A percentile compares a stretch with the other conserved stretches of the same genome.
These are phyloP conservation scores for Copsychus sechellarum DNA, from an alignment of 2,113 vertebrate species.

Conservation along the genomic window DNA sequence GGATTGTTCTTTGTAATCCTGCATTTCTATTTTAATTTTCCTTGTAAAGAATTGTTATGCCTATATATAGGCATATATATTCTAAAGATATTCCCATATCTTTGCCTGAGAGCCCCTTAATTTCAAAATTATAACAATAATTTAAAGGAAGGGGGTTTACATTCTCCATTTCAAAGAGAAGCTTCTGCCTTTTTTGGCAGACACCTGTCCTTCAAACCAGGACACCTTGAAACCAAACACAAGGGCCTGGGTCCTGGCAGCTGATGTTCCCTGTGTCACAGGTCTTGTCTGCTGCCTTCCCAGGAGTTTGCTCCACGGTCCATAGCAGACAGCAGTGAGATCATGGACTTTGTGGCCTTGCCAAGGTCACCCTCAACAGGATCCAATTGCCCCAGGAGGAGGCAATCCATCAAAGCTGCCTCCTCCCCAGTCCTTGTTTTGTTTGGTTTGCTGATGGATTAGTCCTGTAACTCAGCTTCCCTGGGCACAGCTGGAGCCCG, in stretches of 20 bases:
- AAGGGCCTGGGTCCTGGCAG: neutral
- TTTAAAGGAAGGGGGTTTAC: too few species aligned
- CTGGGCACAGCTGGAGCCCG: neutral
- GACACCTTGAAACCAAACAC: neutral
- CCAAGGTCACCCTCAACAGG: neutral
- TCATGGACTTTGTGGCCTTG: neutral
- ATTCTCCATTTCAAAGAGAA: too few species aligned
- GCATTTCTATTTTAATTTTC: too few species aligned
- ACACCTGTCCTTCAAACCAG: too few species aligned
- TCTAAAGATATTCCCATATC: too few species aligned
- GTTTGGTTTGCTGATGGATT: neutral
- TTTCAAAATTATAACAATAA: too few species aligned
- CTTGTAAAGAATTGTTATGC: too few species aligned
- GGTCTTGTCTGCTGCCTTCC: neutral
- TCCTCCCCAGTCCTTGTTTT: neutral
- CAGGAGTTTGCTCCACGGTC: neutral
- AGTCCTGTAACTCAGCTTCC: neutral
- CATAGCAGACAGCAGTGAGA: rapidly evolving
- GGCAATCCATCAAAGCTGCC: neutral
- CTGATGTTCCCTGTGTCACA: neutral
- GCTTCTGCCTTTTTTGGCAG: too few species aligned
- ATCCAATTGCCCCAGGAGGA: neutral
- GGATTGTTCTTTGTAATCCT: too few species aligned
- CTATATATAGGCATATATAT: too few species aligned
- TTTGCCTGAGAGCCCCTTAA: too few species aligned